Evolutionary conservation across 2,888 invertebrate genomes (phyloP).

Genomic region (Abrostola triplasia): DNA sequence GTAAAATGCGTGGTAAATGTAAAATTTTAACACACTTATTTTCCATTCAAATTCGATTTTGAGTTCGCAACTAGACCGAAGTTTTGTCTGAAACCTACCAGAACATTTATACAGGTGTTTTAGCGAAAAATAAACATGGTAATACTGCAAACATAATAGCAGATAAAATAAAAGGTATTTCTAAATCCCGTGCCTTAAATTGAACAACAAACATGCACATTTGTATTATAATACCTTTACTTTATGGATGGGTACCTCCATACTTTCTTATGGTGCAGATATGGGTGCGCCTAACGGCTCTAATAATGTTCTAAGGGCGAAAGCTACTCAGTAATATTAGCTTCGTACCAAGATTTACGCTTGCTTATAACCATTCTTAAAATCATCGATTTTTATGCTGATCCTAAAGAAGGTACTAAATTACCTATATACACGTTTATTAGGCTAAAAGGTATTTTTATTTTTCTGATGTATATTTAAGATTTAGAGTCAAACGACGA

Average conservation of each 20-base stretch:
- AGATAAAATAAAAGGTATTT: not conserved
- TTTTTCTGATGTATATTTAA: not conserved
- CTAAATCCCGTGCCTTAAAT: not conserved
- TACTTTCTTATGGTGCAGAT: conserved; percentile 45
- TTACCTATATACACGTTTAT: not conserved
- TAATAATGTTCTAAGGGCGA: conserved; percentile 37
- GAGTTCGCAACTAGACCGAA: no score
- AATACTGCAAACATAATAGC: no score
- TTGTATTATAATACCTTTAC: conserved; percentile 1
- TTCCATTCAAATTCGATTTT: no score
- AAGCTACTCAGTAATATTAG: conserved; percentile 41
- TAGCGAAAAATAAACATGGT: no score
- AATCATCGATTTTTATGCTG: conserved; percentile 39
- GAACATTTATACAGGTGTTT: no score
- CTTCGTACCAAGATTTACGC: conserved; percentile 23
- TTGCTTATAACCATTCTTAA: conserved; percentile 21
- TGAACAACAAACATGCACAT: not conserved
- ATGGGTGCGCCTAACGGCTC: conserved; percentile 37
- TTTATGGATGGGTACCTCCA: conserved; percentile 11
- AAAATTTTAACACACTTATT: no score
- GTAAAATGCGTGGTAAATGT: no score
- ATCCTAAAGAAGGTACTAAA: conserved; percentile 6
- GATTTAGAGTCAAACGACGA: no score
- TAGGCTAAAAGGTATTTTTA: not conserved
- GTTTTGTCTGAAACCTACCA: no score